Evolutionary conservation across 2,888 invertebrate genomes (phyloP).

Genomic region (Agelastica alni): DNA sequence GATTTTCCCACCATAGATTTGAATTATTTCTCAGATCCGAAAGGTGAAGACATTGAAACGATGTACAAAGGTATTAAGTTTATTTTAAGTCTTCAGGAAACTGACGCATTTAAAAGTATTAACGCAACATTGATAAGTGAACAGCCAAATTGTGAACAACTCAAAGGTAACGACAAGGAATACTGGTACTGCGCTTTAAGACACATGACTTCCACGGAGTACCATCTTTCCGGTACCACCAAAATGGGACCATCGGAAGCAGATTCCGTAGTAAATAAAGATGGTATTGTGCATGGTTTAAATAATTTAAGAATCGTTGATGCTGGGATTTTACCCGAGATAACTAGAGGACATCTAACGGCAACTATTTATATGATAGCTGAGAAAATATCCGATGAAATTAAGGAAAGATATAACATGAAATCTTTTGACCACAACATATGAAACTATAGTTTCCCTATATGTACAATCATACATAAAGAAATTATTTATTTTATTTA

Average conservation of each 20-base stretch:
- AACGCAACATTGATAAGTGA: constrained; percentile 59
- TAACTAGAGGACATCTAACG: constrained; percentile 60
- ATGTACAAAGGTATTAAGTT: constrained; percentile 63
- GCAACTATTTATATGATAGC: constrained; percentile 61
- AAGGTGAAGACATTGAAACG: constrained; percentile 65
- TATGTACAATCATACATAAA: too few species aligned
- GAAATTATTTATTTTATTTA: too few species aligned
- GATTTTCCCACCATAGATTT: constrained; percentile 46
- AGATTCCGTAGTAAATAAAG: constrained; percentile 61
- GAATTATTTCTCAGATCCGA: constrained; percentile 37
- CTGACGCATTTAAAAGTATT: constrained; percentile 64
- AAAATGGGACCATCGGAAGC: constrained; percentile 60
- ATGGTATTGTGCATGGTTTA: constrained; percentile 59
- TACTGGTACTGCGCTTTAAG: constrained; percentile 59
- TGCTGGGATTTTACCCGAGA: constrained; percentile 60
- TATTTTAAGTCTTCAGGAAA: constrained; percentile 45
- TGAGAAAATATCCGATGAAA: constrained; percentile 52
- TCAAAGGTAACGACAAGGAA: constrained; percentile 51
- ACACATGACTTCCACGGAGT: constrained; percentile 55
- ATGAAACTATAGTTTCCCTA: too few species aligned
- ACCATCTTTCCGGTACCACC: constrained; percentile 60
- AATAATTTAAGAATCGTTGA: constrained; percentile 60
- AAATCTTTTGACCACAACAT: too few species aligned
- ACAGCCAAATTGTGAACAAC: constrained; percentile 42
- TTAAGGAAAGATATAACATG: constrained; percentile 7